Evolutionary conservation across 2,888 invertebrate genomes (phyloP).

Genomic region (Endotricha flammealis): DNA sequence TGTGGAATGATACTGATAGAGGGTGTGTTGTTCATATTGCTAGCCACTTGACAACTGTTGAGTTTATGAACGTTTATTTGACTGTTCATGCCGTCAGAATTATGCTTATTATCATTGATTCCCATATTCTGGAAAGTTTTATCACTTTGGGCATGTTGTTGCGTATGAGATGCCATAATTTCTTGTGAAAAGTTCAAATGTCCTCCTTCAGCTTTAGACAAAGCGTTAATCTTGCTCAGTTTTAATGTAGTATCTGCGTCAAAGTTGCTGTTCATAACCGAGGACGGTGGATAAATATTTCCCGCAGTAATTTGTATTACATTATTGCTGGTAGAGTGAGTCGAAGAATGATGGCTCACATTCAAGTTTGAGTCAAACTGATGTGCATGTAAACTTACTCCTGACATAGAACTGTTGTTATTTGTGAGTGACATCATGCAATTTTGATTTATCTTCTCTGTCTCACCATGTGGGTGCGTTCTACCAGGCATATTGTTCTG

Average conservation of each 20-base stretch:
- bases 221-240: constrained; percentile 67
- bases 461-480: constrained; percentile 46
- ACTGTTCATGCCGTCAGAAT: constrained; percentile 44
- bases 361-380: constrained; percentile 59
- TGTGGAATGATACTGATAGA: constrained; percentile 68
- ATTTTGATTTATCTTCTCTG: constrained; percentile 58
- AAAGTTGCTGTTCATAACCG: constrained; percentile 60
- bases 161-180: constrained; percentile 69
- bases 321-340: constrained; percentile 60
- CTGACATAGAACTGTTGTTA: constrained; percentile 40
- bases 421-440: constrained; percentile 55
- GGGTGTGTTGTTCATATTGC: constrained; percentile 52
- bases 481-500: constrained; percentile 49
- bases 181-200: constrained; percentile 70
- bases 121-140: constrained; percentile 68
- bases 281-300: constrained; percentile 64
- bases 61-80: constrained; percentile 65
- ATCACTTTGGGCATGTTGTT: constrained; percentile 64
- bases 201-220: constrained; percentile 68
- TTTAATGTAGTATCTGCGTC: constrained; percentile 69
- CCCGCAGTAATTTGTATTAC: constrained; percentile 70
- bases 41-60: constrained; percentile 64
- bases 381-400: constrained; percentile 55
- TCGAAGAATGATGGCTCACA: constrained; percentile 58
- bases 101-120: constrained; percentile 56